Conservation (phyloP, 1,140 invertebrate species). For the Drosophila carrolli region DNA sequence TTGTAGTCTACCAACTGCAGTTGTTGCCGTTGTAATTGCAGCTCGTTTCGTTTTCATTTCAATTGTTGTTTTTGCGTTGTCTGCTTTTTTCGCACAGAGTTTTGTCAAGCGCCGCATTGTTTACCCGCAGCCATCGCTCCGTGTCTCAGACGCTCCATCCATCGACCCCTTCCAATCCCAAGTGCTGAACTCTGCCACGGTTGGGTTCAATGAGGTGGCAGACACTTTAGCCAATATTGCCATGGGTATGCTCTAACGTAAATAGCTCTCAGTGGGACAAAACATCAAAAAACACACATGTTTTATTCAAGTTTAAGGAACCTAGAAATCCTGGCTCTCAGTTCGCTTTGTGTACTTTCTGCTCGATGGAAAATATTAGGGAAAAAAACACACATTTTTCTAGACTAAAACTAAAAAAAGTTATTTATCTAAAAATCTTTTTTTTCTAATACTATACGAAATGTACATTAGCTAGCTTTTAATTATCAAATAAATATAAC, state of each 20-base stretch:
- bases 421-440: too few species aligned
- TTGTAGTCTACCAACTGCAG: slow-evolving; percentile 27
- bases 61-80: slow-evolving; percentile 51
- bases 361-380: too few species aligned
- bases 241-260: slow-evolving; percentile 4
- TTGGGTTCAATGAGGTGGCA: slow-evolving; percentile 41
- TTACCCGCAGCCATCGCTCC: slow-evolving; percentile 27
- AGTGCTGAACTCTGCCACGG: slow-evolving; percentile 46
- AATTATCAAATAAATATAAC: too few species aligned
- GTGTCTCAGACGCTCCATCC: slow-evolving; percentile 32
- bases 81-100: slow-evolving; percentile 48
- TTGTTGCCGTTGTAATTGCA: slow-evolving; percentile 66
- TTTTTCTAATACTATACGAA: too few species aligned
- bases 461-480: too few species aligned
- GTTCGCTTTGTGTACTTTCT: too few species aligned
- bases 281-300: not conserved
- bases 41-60: slow-evolving; percentile 58
- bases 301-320: too few species aligned
- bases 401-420: too few species aligned
- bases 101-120: slow-evolving; percentile 60
- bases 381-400: not conserved
- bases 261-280: not conserved
- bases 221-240: not conserved
- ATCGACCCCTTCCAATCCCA: slow-evolving; percentile 49
- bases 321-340: not conserved